Evolutionary conservation across 2,113 vertebrate species (phyloP).

Genomic region (Cynoglossus semilaevis): DNA sequence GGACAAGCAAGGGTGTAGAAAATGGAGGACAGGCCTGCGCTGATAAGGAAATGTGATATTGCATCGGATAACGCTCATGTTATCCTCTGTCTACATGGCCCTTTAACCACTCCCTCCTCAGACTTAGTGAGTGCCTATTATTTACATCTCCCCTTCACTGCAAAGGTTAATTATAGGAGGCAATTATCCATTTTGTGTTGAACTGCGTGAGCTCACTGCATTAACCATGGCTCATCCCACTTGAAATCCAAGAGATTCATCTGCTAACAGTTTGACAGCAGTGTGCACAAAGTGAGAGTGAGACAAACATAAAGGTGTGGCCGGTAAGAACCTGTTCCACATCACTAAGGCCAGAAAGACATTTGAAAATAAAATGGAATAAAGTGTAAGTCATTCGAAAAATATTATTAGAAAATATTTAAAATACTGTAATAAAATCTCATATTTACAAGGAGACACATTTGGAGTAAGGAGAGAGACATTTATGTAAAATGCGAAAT

Average conservation of each 20-base stretch:
- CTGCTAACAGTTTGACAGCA: slow-evolving; percentile 31
- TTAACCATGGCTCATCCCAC: slow-evolving; percentile 8
- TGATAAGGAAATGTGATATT: slow-evolving; percentile 50
- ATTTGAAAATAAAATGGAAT: too few species aligned
- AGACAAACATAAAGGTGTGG: background rate
- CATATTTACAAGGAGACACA: too few species aligned
- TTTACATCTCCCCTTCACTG: slow-evolving; percentile 24
- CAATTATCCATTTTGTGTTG: slow-evolving; percentile 44
- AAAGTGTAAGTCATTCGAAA: too few species aligned
- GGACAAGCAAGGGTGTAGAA: slow-evolving; percentile 17
- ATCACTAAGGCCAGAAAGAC: too few species aligned
- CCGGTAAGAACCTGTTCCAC: background rate
- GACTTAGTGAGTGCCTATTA: slow-evolving; percentile 41
- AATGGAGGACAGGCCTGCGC: slow-evolving; percentile 6
- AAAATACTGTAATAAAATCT: too few species aligned
- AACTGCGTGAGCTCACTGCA: slow-evolving; percentile 36
- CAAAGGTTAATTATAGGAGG: slow-evolving; percentile 24
- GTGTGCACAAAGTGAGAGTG: slow-evolving; percentile 7
- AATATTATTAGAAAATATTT: too few species aligned
- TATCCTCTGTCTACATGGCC: slow-evolving; percentile 32
- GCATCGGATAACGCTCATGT: slow-evolving; percentile 40
- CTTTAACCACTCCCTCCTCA: slow-evolving; percentile 34
- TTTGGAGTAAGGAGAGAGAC: too few species aligned
- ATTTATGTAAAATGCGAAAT: too few species aligned
- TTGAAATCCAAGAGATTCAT: slow-evolving; percentile 29